Conservation (phyloP, 2,888 invertebrate species). For the Eustalomyia histrio region DNA sequence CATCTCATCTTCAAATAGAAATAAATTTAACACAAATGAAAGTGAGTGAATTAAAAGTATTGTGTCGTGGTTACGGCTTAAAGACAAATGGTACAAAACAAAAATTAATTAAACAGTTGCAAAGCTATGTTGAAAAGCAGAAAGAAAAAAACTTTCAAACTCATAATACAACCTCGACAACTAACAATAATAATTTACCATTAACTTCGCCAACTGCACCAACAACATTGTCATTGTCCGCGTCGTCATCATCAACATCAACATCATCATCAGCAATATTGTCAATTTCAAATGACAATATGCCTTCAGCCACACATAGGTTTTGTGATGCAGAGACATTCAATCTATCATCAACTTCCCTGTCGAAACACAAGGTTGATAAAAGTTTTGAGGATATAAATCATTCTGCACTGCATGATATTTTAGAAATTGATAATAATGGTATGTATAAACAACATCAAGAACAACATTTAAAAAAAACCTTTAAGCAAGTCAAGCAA, state of each 20-base stretch:
- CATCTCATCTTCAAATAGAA: constrained; percentile 23
- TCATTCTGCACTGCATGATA: neutral
- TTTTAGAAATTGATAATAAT: constrained; percentile 7
- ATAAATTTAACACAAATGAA: constrained; percentile 67
- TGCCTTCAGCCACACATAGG: neutral
- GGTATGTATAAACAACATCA: constrained; percentile 36
- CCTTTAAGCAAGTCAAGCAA: neutral
- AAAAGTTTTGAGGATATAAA: neutral
- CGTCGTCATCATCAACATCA: constrained; percentile 38
- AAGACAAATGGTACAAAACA: constrained; percentile 71
- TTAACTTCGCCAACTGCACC: constrained; percentile 12
- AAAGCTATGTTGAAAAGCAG: constrained; percentile 53
- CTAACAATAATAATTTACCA: constrained; percentile 19
- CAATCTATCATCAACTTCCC: neutral
- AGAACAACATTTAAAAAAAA: constrained; percentile 1
- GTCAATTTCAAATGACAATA: neutral
- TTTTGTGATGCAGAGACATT: neutral
- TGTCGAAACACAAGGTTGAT: neutral
- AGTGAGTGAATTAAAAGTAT: constrained; percentile 69
- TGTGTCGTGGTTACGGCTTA: constrained; percentile 70
- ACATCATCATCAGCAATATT: constrained; percentile 29
- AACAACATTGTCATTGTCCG: constrained; percentile 37
- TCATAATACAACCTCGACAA: constrained; percentile 40
- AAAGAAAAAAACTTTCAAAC: constrained; percentile 12
- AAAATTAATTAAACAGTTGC: constrained; percentile 71